Percentiles rank a stretch among this genome's conserved stretches.
phyloP scores from a whole-genome alignment of 1,140 invertebrate species.

The Nasonia giraulti region DNA sequence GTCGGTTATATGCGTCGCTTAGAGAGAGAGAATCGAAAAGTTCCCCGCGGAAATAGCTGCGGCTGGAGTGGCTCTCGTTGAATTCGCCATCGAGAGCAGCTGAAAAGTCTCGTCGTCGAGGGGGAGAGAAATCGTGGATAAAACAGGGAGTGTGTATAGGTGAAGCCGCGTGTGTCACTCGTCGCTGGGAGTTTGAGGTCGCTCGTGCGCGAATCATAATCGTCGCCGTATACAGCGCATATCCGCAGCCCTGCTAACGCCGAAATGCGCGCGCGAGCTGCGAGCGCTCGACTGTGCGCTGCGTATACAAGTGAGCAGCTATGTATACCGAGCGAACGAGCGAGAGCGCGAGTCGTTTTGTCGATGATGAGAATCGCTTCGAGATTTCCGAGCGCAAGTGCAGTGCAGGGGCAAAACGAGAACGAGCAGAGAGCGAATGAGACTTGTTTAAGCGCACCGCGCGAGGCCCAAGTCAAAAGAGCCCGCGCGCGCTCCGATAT shows the following conservation, averaged over 20 bases:
- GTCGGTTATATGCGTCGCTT: not conserved
- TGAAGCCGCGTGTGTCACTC: not conserved
- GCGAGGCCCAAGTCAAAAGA: constrained; percentile 13
- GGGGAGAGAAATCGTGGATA: not conserved
- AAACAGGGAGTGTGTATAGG: not conserved
- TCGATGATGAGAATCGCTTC: constrained; percentile 50
- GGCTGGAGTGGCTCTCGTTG: constrained; percentile 8
- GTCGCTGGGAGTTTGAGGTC: constrained; percentile 5
- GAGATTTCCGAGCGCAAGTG: constrained; percentile 54
- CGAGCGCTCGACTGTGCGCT: not conserved
- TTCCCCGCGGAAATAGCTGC: not conserved
- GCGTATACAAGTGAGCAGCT: not conserved
- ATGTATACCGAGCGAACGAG: not conserved
- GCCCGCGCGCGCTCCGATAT: not conserved
- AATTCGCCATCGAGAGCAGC: not conserved
- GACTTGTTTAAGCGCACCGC: constrained; percentile 26
- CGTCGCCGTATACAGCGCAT: not conserved
- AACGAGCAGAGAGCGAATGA: constrained; percentile 40
- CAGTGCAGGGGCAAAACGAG: constrained; percentile 40
- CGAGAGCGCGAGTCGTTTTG: constrained; percentile 27
- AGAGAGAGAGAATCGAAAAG: not conserved
- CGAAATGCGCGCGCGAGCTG: constrained; percentile 17
- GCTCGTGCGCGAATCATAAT: constrained; percentile 38
- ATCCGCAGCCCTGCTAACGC: too few relatives aligned
- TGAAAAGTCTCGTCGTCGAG: constrained; percentile 4